phyloP scores from a whole-genome alignment of 2,113 vertebrate genomes.

The Diadophis punctatus region DNA sequence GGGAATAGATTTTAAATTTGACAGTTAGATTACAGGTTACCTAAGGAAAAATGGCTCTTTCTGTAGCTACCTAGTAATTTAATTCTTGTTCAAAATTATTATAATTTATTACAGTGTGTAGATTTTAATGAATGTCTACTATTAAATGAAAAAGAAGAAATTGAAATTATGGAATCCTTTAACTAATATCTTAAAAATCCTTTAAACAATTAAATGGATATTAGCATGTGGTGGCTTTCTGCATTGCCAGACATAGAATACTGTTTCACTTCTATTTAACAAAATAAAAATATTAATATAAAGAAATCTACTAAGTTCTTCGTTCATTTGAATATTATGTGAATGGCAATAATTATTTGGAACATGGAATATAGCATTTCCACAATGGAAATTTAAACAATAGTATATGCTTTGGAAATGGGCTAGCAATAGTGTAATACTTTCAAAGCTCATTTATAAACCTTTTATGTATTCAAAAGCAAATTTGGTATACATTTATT shows the following conservation, averaged over 20 bases:
- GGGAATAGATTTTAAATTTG: constrained; percentile 92
- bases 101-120: constrained; percentile 98
- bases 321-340: neutral
- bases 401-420: constrained; percentile 27
- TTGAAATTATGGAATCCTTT: constrained; percentile 87
- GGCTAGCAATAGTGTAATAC: neutral
- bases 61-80: constrained; percentile 96
- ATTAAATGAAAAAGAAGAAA: constrained; percentile 96
- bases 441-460: neutral
- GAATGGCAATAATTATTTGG: constrained; percentile 11
- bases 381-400: constrained; percentile 3
- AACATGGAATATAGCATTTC: constrained; percentile 1
- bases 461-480: neutral
- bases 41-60: constrained; percentile 85
- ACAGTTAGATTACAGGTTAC: constrained; percentile 99
- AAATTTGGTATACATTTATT: neutral
- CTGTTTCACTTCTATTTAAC: constrained; percentile 43
- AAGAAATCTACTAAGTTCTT: neutral
- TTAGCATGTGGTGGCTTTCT: constrained; percentile 65
- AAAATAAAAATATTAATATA: constrained; percentile 25
- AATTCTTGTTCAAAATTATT: constrained; percentile 98
- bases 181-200: constrained; percentile 77
- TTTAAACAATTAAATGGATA: constrained; percentile 75
- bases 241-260: constrained; percentile 63
- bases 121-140: constrained; percentile 95